These are phyloP conservation scores for Erebia palarica DNA, from an alignment of 2,888 invertebrate genomes.

Conservation along the genomic window DNA sequence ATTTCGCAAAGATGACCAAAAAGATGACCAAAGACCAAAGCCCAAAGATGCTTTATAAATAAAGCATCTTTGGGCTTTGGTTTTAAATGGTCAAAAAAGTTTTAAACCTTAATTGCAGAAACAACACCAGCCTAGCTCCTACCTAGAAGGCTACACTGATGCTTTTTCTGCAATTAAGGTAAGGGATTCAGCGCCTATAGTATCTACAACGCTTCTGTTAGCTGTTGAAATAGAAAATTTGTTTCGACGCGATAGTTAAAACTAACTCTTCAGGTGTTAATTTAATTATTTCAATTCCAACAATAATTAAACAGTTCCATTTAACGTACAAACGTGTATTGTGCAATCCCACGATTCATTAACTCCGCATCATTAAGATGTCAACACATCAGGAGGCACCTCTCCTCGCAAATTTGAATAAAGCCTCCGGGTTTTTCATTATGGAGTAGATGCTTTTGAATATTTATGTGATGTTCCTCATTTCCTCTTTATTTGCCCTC, in stretches of 20 bases:
- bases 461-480: constrained; percentile 60
- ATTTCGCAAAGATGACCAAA: too few species aligned
- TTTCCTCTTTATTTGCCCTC: constrained; percentile 47
- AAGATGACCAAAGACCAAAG: too few species aligned
- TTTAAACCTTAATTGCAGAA: too few species aligned
- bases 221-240: too few species aligned
- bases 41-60: too few species aligned
- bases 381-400: constrained; percentile 46
- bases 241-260: neutral
- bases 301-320: constrained; percentile 3
- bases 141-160: too few species aligned
- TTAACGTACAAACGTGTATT: constrained; percentile 6
- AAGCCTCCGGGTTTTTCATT: constrained; percentile 62
- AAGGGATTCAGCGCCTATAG: neutral
- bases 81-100: too few species aligned
- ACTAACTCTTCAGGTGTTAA: neutral
- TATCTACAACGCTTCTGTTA: too few species aligned
- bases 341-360: constrained; percentile 50
- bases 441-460: constrained; percentile 58
- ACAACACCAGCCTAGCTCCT: too few species aligned
- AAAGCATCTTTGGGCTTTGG: too few species aligned
- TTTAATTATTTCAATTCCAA: constrained; percentile 8
- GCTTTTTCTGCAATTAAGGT: too few species aligned
- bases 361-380: constrained; percentile 47
- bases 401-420: constrained; percentile 57